Evolutionary conservation across 2,888 invertebrate species (phyloP), one percentile per base, ranked within the genome.

Genomic region (Dasypogon diadema): DNA sequence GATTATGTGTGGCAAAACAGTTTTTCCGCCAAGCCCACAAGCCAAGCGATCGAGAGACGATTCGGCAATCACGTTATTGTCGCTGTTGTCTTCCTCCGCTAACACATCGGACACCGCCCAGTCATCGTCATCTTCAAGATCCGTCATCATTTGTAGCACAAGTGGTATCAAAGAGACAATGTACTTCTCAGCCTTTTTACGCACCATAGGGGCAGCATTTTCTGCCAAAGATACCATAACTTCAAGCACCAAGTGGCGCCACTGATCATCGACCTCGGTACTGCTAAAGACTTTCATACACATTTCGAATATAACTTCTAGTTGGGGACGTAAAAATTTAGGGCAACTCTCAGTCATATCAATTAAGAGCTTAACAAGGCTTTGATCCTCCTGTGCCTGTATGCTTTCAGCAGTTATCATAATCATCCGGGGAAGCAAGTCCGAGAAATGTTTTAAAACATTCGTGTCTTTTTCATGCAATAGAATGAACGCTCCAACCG

Each of bases 21-120:
- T 93, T 88, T 90, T 90, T 54, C 97, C 97, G 78, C 98, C 98
- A 51, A 99, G 90, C 2, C 97, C 97, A 86, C 98, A 98, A n/a
- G 99, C 97, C 83, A 99, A 89, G 79, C 99, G 92, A 88, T 99
- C 99, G 75, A 99, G 88, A 5, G 98, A 96, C 21, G 97, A 96
- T 86, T 99, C 99, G 0, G 97, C 99, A 58, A 97, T 95, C 4
- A 97, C 95, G 81, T 95, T 93, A 85, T 98, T 97, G 81, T 96
- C 95, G 85, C 98, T 97, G 82, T 93, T 95, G 83, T 98, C 98
- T 77, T 98, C 98, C 78, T 98, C 97, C 16, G 92, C 90, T 18
- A 94, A 90, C 83, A 96, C 94, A 83, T 97, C 97, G 48, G 92
- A 91, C 73, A 91, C 89, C 24, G 94, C 90, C 96, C 97, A 98